Evolutionary conservation across 2,113 vertebrate genomes (phyloP).

Genomic region (Furnarius figulus): DNA sequence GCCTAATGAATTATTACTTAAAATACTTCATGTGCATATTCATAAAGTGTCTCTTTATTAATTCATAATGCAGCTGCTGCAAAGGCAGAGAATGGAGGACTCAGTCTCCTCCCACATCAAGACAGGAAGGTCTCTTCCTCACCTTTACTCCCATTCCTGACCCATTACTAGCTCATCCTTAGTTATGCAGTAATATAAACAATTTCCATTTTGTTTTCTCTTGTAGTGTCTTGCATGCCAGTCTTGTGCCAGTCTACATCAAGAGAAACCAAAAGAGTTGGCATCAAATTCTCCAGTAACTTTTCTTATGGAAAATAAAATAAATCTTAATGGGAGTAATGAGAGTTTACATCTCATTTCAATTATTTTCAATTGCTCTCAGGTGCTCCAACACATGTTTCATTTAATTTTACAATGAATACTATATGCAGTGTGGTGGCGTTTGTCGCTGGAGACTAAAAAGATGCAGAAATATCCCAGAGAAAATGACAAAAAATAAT

Average conservation of each 20-base stretch:
- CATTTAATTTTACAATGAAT: constrained; percentile 75
- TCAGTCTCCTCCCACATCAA: not conserved
- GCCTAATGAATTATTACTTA: constrained; percentile 67
- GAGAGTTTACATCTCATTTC: constrained; percentile 63
- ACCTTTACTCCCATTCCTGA: not conserved
- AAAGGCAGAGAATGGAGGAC: constrained; percentile 24
- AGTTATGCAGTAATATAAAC: not conserved
- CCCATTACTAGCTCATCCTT: not conserved
- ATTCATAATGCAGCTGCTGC: constrained; percentile 75
- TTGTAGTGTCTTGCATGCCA: not conserved
- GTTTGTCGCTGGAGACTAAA: constrained; percentile 34
- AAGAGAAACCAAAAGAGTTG: not conserved
- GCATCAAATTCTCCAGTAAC: constrained; percentile 10
- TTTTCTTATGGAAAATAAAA: constrained; percentile 55
- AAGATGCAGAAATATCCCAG: constrained; percentile 24
- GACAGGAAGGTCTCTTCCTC: not conserved
- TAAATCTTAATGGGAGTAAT: constrained; percentile 58
- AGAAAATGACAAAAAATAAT: constrained; percentile 58
- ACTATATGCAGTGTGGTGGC: not conserved
- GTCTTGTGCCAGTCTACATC: not conserved
- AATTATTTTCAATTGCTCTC: constrained; percentile 78
- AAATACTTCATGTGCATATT: constrained; percentile 59
- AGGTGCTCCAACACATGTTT: constrained; percentile 71
- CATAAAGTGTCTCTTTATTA: constrained; percentile 72
- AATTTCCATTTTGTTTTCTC: not conserved